Evolutionary conservation across 2,888 invertebrate genomes (phyloP), one percentile per base, ranked within the genome.

Genomic region (Meganola albula): DNA sequence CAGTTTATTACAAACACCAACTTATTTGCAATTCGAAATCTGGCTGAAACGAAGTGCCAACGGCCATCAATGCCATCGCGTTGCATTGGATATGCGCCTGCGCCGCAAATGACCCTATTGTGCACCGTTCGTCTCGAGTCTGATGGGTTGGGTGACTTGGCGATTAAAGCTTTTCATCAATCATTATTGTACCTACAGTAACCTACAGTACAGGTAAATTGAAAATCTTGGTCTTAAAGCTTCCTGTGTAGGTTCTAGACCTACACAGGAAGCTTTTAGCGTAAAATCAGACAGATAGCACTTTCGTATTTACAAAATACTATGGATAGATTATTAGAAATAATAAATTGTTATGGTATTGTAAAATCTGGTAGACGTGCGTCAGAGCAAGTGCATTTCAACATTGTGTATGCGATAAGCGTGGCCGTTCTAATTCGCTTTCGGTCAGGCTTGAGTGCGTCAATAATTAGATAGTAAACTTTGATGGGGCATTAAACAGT

Each of bases 401-500:
- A 44, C 36, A 47, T 30, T 43, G 39, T 47, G 34, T 31, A 24
- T 31, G 40, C 37, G 31, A 26, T 28, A 30, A 34, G 36, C 40
- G 41, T 37, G 22, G 45, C 44, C 37, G 31, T 32, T 40, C 13
- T 27, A 6, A 5, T 16, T 16, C 16, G 20, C 20, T 27, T 21
- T 44, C 46, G 45, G 66, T 60, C 55, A 63, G 39, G 63, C 60
- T 53, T 52, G 51, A 58, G 47, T 48, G 55, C 48, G 45, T 48
- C 50, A 47, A 57, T 66, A 67, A 63, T 64, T 54, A 63, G 61
- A 53, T 44, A 47, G 57, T 65, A 58, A 59, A 58, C 53, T 64
- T 64, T 58, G 58, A 64, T 57, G 63, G 57, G 44, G 55, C 37
- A 42, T 39, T 58, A 53, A 55, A 58, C 52, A 52, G 37, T 43